Percentiles rank a stretch among this genome's conserved stretches.
Evolutionary conservation across 1,140 invertebrate species (phyloP).

Genomic region (Idris sp.): DNA sequence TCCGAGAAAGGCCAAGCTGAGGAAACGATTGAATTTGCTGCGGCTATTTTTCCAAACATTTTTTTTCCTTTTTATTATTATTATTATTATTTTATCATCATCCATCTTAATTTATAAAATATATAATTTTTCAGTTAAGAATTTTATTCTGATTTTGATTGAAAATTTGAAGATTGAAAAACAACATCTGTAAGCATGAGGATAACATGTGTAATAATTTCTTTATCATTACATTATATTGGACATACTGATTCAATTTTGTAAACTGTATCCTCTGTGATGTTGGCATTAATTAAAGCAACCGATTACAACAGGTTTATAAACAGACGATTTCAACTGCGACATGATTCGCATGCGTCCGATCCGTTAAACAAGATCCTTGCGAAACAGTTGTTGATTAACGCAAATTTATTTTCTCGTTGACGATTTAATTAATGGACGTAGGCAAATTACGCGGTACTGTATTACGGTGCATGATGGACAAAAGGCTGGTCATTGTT

Average conservation of each 20-base stretch:
- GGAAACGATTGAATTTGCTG: slow-evolving; percentile 56
- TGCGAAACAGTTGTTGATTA: slow-evolving; percentile 56
- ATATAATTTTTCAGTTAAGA: too few species aligned
- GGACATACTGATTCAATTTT: slow-evolving; percentile 46
- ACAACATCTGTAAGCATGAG: slow-evolving; percentile 5
- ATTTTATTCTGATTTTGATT: too few species aligned
- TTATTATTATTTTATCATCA: too few species aligned
- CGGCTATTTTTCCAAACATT: slow-evolving; percentile 45
- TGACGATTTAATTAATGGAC: slow-evolving; percentile 63
- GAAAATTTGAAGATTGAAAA: too few species aligned
- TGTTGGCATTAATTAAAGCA: slow-evolving; percentile 57
- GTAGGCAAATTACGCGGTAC: slow-evolving; percentile 55
- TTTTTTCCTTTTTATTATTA: too few species aligned
- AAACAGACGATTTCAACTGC: slow-evolving; percentile 47
- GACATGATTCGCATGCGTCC: slow-evolving; percentile 44
- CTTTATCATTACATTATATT: slow-evolving; percentile 49
- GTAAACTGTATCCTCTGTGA: slow-evolving; percentile 30
- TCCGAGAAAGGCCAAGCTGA: slow-evolving; percentile 33
- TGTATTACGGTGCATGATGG: slow-evolving; percentile 47
- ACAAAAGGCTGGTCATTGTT: slow-evolving; percentile 58
- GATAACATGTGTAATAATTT: slow-evolving; percentile 25
- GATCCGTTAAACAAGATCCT: slow-evolving; percentile 55
- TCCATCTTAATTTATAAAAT: too few species aligned
- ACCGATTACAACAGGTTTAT: slow-evolving; percentile 59
- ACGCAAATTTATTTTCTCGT: slow-evolving; percentile 62